A percentile compares a stretch with the other conserved stretches of the same genome.
These are phyloP conservation scores for Chelon labrosus DNA, from an alignment of 2,797 vertebrate genomes.

Conservation along the genomic window DNA sequence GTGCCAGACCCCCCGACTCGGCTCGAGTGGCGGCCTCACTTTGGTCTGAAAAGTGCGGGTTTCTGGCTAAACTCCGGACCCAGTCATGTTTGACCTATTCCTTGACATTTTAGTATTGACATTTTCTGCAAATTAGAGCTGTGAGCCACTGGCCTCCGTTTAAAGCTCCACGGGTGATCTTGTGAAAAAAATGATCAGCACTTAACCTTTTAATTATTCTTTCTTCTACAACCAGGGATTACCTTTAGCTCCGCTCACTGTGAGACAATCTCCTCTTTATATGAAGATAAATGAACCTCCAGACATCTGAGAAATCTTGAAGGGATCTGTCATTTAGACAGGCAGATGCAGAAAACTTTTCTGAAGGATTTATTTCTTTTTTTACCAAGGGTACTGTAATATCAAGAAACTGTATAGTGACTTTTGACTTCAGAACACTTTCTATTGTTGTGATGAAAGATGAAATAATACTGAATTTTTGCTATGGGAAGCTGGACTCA, in stretches of 20 bases:
- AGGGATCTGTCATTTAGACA: constrained; percentile 36
- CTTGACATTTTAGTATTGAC: constrained; percentile 85
- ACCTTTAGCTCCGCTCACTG: constrained; percentile 62
- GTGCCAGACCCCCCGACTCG: constrained; percentile 42
- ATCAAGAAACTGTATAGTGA: not conserved
- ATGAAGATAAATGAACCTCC: constrained; percentile 63
- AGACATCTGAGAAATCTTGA: constrained; percentile 33
- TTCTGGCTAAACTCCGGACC: constrained; percentile 65
- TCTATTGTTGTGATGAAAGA: too few relatives aligned
- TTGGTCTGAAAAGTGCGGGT: constrained; percentile 53
- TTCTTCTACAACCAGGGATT: constrained; percentile 71
- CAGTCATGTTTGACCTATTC: constrained; percentile 81
- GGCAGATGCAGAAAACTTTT: not conserved
- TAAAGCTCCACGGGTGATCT: constrained; percentile 76
- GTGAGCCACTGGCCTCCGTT: constrained; percentile 71
- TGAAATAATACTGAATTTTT: too few relatives aligned
- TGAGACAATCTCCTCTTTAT: constrained; percentile 58
- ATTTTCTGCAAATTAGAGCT: constrained; percentile 85
- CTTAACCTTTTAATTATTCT: constrained; percentile 87
- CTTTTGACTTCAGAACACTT: not conserved
- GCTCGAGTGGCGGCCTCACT: constrained; percentile 51
- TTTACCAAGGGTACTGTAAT: not conserved
- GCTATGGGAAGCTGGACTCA: too few relatives aligned
- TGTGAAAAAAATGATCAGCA: constrained; percentile 72
- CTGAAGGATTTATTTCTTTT: not conserved